Evolutionary conservation across 2,888 invertebrate genomes (phyloP), one percentile per base, ranked within the genome.

Genomic region (Thymelicus sylvestris): DNA sequence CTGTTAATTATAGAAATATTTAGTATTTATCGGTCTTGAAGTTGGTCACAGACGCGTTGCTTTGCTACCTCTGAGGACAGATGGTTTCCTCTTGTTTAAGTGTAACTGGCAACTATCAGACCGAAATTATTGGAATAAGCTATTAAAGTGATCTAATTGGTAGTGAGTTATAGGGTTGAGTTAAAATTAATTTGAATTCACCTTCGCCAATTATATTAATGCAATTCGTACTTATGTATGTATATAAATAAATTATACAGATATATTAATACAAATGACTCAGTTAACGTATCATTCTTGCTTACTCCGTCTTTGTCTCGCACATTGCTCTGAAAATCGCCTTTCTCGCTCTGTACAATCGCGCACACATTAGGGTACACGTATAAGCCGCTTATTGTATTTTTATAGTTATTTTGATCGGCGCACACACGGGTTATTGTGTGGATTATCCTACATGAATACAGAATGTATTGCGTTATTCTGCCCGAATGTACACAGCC

Each of bases 371-470:
- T 75, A 79, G 78, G 86, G 87, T 88, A 91, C 91, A 91, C 82
- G 88, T 82, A 85, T 91, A 92, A 91, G 91, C 92, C 88, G 87
- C 91, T 92, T 90, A 92, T 92, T 92, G 92, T 93, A 91, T 90
- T 92, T 93, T 93, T 92, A 92, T 92, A 92, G 92, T 92, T 93
- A 93, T 93, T 93, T 92, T 92, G 92, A 92, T 93, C 89, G 90
- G 81, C 79, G 77, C 86, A 89, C 85, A 89, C 87, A 87, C 82
- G 83, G 83, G 86, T 86, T 86, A 86, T 88, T 89, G 82, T 84
- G 87, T 84, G 84, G 79, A 79, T 81, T 77, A 79, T 79, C 77
- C 77, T 73, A 63, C 73, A 79, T 79, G 79, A 79, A 78, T 79
- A 77, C 78, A 76, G 73, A 78, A 79, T 77, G 87, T 83, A 89